Percentiles rank a stretch among this genome's conserved stretches.
Evolutionary conservation across 2,113 vertebrate genomes (phyloP).

Genomic region (Phrynosoma blainvillii): DNA sequence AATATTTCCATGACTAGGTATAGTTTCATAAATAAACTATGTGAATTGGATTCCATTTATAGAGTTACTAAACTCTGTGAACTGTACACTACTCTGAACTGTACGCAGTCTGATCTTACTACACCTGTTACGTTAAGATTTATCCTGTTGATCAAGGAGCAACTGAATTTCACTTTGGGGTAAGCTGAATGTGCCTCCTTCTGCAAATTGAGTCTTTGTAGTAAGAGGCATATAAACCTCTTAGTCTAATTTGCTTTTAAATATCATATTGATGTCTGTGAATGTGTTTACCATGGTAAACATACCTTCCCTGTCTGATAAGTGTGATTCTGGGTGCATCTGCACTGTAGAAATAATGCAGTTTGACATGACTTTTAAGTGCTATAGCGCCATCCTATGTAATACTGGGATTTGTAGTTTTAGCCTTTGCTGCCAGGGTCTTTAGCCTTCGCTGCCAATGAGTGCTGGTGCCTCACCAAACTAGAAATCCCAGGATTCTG

Average conservation of each 20-base stretch:
- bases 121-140: not conserved
- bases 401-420: too few species aligned
- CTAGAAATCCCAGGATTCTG: too few species aligned
- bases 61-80: not conserved
- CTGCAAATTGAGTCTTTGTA: not conserved
- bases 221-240: too few species aligned
- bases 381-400: too few species aligned
- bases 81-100: not conserved
- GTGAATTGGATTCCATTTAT: not conserved
- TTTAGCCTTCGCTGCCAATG: too few species aligned
- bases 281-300: not conserved
- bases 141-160: not conserved
- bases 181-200: not conserved
- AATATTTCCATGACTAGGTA: not conserved
- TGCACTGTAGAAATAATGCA: too few species aligned
- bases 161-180: not conserved
- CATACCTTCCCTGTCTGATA: not conserved
- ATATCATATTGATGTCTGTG: too few species aligned
- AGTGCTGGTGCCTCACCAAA: too few species aligned
- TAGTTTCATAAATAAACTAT: not conserved
- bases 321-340: too few species aligned
- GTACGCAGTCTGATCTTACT: not conserved
- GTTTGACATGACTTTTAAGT: too few species aligned
- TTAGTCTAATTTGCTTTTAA: too few species aligned
- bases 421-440: too few species aligned